Evolutionary conservation across 2,113 vertebrate species (phyloP).

Genomic region (Pseudonaja textilis): DNA sequence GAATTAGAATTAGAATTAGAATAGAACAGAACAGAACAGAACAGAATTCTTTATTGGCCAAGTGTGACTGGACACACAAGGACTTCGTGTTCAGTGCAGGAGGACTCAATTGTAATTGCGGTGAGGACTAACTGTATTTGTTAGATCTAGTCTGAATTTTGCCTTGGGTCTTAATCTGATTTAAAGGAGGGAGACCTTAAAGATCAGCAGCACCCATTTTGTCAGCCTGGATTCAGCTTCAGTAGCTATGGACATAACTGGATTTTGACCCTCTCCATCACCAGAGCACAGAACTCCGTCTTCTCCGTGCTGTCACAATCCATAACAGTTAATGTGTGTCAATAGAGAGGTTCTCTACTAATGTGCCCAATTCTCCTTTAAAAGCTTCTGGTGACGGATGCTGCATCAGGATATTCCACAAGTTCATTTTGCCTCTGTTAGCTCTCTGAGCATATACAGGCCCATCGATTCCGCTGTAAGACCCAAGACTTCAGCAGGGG

Average conservation of each 20-base stretch:
- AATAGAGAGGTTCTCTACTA: not conserved
- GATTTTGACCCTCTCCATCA: too few relatives aligned
- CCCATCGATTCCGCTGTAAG: not conserved
- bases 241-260: not conserved
- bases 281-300: too few relatives aligned
- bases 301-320: not conserved
- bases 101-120: too few relatives aligned
- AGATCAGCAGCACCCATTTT: not conserved
- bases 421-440: not conserved
- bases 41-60: too few relatives aligned
- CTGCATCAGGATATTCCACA: not conserved
- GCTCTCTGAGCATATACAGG: not conserved
- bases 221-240: not conserved
- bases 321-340: not conserved
- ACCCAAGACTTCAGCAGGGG: not conserved
- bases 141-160: not conserved
- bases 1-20: too few relatives aligned
- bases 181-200: too few relatives aligned
- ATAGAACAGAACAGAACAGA: too few relatives aligned
- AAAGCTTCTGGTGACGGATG: not conserved
- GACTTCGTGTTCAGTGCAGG: too few relatives aligned
- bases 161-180: not conserved
- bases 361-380: not conserved
- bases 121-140: not conserved
- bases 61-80: too few relatives aligned